A percentile compares a stretch with the other conserved stretches of the same genome.
Evolutionary conservation across 2,888 invertebrate genomes (phyloP).

Genomic region (Agonopterix heracliana): DNA sequence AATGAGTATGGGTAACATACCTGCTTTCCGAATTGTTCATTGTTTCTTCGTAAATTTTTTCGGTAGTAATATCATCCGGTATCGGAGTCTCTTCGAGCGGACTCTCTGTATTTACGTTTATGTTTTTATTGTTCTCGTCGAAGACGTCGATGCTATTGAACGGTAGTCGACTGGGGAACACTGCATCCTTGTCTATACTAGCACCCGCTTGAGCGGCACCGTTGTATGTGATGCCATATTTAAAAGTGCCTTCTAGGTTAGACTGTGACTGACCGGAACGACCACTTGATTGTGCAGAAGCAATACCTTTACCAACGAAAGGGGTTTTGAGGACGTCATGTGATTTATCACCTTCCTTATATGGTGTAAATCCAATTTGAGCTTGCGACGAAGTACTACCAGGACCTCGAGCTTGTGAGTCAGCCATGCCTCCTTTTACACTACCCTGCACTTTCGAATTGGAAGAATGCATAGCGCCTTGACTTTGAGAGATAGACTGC

Average conservation of each 20-base stretch:
- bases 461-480: conserved; percentile 85
- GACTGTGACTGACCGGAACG: conserved; percentile 87
- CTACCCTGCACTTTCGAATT: conserved; percentile 88
- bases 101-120: conserved; percentile 43
- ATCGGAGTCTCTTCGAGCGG: conserved; percentile 15
- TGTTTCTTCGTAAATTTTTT: conserved; percentile 28
- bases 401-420: conserved; percentile 89
- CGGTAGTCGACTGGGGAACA: conserved; percentile 55
- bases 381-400: conserved; percentile 92
- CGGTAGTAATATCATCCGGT: conserved; percentile 21
- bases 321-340: conserved; percentile 70
- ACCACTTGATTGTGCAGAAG: conserved; percentile 86
- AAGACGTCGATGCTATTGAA: conserved; percentile 65
- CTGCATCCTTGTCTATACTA: conserved; percentile 77
- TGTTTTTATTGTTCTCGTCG: conserved; percentile 57
- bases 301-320: conserved; percentile 85
- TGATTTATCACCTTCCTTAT: conserved; percentile 76
- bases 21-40: conserved; percentile 34
- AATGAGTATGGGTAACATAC: conserved; percentile 43
- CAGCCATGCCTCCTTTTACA: conserved; percentile 88
- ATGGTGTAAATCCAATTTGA: conserved; percentile 90
- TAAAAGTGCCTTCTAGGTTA: conserved; percentile 88
- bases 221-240: conserved; percentile 84
- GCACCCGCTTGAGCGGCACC: conserved; percentile 91
- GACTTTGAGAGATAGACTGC: conserved; percentile 84